phyloP scores from a whole-genome alignment of 2,113 vertebrate species.

The Merops nubicus region DNA sequence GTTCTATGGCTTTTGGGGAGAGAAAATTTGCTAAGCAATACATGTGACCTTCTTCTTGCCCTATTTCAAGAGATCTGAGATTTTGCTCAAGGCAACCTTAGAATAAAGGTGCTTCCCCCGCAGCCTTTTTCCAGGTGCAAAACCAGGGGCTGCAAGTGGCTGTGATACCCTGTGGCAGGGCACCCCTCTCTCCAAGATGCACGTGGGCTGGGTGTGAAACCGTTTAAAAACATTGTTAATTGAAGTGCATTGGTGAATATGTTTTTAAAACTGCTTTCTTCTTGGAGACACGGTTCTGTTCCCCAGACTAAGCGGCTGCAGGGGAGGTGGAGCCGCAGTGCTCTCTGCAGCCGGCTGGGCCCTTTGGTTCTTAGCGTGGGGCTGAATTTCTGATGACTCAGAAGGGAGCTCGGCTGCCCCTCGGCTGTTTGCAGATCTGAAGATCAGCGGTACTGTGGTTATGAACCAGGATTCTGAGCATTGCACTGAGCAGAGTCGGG shows the following conservation, averaged over 20 bases:
- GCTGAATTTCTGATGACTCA: neutral
- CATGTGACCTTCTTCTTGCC: neutral
- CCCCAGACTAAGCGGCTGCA: neutral
- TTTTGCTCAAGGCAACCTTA: neutral
- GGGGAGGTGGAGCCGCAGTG: neutral
- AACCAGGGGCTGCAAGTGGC: neutral
- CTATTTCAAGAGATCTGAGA: neutral
- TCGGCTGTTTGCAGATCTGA: conserved; percentile 4
- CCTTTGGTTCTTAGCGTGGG: accelerated
- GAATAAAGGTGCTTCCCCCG: neutral
- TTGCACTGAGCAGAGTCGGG: neutral
- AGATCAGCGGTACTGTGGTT: neutral
- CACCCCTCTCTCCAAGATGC: neutral
- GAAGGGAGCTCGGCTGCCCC: neutral
- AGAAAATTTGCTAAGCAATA: neutral
- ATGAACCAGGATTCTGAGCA: neutral
- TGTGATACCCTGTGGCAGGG: neutral
- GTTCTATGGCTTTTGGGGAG: neutral
- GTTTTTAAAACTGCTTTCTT: neutral
- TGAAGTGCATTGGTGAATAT: neutral
- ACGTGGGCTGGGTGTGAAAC: neutral
- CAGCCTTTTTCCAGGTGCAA: neutral
- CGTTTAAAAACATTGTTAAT: neutral
- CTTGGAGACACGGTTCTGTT: neutral
- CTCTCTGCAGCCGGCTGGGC: neutral